Evolutionary conservation across 2,797 vertebrate species (phyloP), one percentile per base, ranked within the genome.

Genomic region (Selene dorsalis): DNA sequence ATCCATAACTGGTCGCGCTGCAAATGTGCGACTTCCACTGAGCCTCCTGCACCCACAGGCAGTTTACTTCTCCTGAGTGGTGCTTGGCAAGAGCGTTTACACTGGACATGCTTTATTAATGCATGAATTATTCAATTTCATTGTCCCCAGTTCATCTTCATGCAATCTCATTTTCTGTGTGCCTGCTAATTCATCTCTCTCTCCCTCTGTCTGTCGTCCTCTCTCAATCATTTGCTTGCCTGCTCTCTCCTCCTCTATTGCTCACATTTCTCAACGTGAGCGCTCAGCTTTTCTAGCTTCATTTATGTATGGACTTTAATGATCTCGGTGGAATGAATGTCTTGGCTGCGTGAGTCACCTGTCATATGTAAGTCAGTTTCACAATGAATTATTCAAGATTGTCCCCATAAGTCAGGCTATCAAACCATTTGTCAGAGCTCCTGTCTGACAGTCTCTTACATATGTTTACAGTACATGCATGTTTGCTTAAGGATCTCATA

Each of bases 231-330:
- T 72, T 50, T 48, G 18, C 53, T 50, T 6, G 24, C 77, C 41
- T 14, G 26, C 45, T 69, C 80, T 43, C 73, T 50, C n/a, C 0
- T 62, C 47, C 56, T 39, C 32, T 81, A 87, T 90, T 85, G 73
- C 82, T 80, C 60, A 20, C 83, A 84, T 89, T 84, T 69, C 79
- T 89, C 89, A 90, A 53, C 73, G 61, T 11, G 59, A 83, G 68
- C 1, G 39, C 79, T 70, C n/a, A 1, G 11, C 38, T 79, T 75
- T 24, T 72, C 28, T 66, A 41, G 13, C 77, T 73, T 80, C 56
- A 87, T 89, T 73, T 56, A 69, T 70, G 14, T 64, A 24, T 48
- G 47, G 57, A 74, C 67, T 80, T 85, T 84, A 88, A 90, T 80
- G 65, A 88, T 82, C 67, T 77, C 67, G 16, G 57, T 24, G 43